Percentiles rank a stretch among this genome's conserved stretches.
These are phyloP conservation scores for Loripinus fragilis DNA, from an alignment of 2,888 invertebrate genomes.

Conservation along the genomic window DNA sequence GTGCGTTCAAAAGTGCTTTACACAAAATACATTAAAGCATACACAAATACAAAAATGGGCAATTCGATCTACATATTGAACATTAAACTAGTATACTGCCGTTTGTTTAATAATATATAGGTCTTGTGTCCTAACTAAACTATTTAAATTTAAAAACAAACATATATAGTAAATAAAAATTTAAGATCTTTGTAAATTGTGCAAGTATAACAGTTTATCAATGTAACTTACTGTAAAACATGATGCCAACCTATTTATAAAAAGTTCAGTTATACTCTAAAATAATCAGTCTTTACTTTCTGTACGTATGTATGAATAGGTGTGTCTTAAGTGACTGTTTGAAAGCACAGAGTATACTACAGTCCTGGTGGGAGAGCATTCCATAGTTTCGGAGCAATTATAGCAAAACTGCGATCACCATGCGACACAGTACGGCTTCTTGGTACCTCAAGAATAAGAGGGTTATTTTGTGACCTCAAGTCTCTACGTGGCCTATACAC, in stretches of 20 bases:
- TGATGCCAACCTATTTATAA: neutral
- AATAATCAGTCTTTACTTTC: neutral
- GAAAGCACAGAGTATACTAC: conserved; percentile 22
- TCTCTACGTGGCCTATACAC: conserved; percentile 26
- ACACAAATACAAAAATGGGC: too few relatives aligned
- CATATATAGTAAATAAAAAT: neutral
- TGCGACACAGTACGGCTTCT: conserved; percentile 32
- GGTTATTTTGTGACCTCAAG: conserved; percentile 25
- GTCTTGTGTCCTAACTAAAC: too few relatives aligned
- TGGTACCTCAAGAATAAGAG: conserved; percentile 34
- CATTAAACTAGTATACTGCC: too few relatives aligned
- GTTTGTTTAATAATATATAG: too few relatives aligned
- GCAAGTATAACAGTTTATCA: conserved; percentile 3
- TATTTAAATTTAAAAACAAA: too few relatives aligned
- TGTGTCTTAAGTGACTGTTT: conserved; percentile 27
- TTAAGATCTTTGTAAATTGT: neutral
- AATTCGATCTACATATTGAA: too few relatives aligned
- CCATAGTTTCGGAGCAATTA: conserved; percentile 37
- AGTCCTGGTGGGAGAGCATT: conserved; percentile 35
- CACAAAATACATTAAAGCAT: too few relatives aligned
- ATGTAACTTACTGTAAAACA: neutral
- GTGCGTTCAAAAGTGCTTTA: too few relatives aligned
- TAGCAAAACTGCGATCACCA: conserved; percentile 35
- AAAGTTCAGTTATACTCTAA: conserved; percentile 5
- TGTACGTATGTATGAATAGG: conserved; percentile 9